Base-by-base conservation (phyloP, 1,140 invertebrate species). In the Sitophilus oryzae region DNA sequence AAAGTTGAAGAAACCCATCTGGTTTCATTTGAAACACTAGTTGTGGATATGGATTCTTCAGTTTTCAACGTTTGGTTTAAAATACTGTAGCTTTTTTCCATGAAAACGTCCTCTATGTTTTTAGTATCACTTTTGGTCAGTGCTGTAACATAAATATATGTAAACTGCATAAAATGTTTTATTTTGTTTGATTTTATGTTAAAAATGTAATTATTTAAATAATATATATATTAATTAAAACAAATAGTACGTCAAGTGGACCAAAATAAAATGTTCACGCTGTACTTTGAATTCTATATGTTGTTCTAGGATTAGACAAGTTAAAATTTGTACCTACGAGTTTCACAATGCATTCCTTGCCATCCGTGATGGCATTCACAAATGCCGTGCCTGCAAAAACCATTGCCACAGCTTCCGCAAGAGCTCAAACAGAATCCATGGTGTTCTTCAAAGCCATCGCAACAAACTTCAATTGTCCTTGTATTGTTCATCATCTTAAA, bases 361-460 rank as follows among this genome's bases (percentile, higher is more conserved):
- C 42, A 65, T 11, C 63, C 63, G 3, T 14, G 43, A 36, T 55
- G 45, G 50, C 58, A 61, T 4, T 36, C 9, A 37, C 60, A 59
- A 20, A 42, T 70, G 73, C 75, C 74, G 63, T 74, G 66, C 37
- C 69, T 62, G 54, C 77, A 78, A 2, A 66, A 67, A 22, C 76
- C 77, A 10, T 74, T 75, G 34, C 68, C 68, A 42, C 76, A 77
- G 30, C 68, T 67, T 0, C 70, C 68, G 57, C 77, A 79, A 14
- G 71, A 71, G 3, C 75, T 73, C 11, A 74, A 63, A 58, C 77
- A 79, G 9, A 68, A 70, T 8, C 75, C 67, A 22, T 76, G 65
- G 23, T 76, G 71, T 49, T 71, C 72, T 67, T 74, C 70, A 55
- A 75, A 79, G 5, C 76, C 76, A 14, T 73, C 71, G 60, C 77